These are phyloP conservation scores for Kradibia gibbosae DNA, from an alignment of 1,140 invertebrate genomes.

Conservation along the genomic window DNA sequence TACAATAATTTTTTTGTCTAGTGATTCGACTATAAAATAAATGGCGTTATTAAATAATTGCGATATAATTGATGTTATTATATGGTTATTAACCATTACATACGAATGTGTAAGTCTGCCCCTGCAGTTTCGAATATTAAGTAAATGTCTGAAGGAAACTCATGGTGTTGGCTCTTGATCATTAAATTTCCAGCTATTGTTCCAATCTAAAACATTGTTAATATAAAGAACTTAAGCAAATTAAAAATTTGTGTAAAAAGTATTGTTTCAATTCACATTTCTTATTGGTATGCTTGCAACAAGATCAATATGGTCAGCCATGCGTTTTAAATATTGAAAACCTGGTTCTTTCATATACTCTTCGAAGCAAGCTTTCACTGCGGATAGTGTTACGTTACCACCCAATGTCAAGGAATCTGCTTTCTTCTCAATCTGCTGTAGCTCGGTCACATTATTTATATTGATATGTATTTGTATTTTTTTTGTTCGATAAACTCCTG, in stretches of 20 bases:
- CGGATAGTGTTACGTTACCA: slow-evolving; percentile 77
- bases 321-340: slow-evolving; percentile 74
- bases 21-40: slow-evolving; percentile 42
- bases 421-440: slow-evolving; percentile 74
- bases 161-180: slow-evolving; percentile 80
- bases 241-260: slow-evolving; percentile 3
- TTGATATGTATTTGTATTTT: slow-evolving; percentile 79
- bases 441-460: slow-evolving; percentile 78
- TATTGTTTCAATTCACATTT: slow-evolving; percentile 76
- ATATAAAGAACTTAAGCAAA: background rate
- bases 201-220: slow-evolving; percentile 75
- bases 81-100: slow-evolving; percentile 51
- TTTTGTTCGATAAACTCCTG: slow-evolving; percentile 77
- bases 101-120: slow-evolving; percentile 77
- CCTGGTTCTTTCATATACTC: slow-evolving; percentile 71
- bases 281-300: slow-evolving; percentile 83
- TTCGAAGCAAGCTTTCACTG: slow-evolving; percentile 77
- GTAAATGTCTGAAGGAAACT: slow-evolving; percentile 86
- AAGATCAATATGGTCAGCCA: slow-evolving; percentile 79
- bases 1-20: slow-evolving; percentile 59
- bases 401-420: slow-evolving; percentile 75
- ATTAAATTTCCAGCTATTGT: slow-evolving; percentile 86
- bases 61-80: background rate
- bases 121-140: slow-evolving; percentile 80
- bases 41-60: background rate